Evolutionary conservation across 1,140 invertebrate genomes (phyloP), one percentile per base, ranked within the genome.

Genomic region (Bactericera cockerelli): DNA sequence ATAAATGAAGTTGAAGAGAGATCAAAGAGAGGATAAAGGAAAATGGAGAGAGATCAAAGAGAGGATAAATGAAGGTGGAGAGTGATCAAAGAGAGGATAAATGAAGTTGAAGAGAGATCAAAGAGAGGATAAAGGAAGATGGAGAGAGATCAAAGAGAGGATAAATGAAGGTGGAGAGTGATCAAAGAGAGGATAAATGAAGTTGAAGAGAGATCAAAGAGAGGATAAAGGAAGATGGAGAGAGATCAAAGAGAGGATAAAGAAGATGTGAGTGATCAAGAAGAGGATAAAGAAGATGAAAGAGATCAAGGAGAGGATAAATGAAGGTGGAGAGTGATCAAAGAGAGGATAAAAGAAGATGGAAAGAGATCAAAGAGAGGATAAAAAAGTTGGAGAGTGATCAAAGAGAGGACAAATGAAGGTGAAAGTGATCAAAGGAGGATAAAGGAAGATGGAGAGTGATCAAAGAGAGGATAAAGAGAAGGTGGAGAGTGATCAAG

Each of bases 331-430:
- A 59, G 55, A 38, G 21, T n/a, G 28, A 31, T 31, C 4, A 13
- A 31, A 13, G 28, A 31, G 28, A 31, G 28, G 28, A 13, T 6
- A 31, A 31, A 6, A 13, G n/a, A 59, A 31, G 21, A 53, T 31
- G 31, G 33, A 59, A 49, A 38, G 21, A n/a, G n/a, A n/a, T n/a
- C n/a, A n/a, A n/a, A n/a, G 54, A 19, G 62, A 63, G 22, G 13
- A 8, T 10, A n/a, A n/a, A n/a, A n/a, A n/a, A n/a, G n/a, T n/a
- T n/a, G n/a, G n/a, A n/a, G n/a, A n/a, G n/a, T n/a, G 28, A 31
- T 31, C 4, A 13, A 31, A 13, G 28, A 31, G 28, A 31, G 28
- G 28, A 13, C 4, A 31, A 31, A 6, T 4, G n/a, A 59, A 31
- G 21, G 39, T 31, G 31, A 26, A 59, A 49, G 36, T 22, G 54